Conservation (phyloP, 2,113 vertebrate species). For the Nanorana parkeri region DNA sequence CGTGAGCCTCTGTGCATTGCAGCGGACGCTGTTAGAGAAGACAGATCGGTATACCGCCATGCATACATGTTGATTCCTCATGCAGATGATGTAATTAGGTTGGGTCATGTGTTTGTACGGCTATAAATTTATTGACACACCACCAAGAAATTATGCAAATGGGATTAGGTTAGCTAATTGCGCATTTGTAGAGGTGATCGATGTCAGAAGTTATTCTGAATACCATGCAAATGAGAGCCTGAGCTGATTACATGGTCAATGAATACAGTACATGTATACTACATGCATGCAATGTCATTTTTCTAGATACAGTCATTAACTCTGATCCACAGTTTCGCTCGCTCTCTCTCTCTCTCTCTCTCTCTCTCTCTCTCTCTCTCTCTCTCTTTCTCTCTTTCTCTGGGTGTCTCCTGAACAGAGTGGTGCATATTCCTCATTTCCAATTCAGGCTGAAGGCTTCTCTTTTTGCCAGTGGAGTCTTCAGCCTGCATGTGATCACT, state of each 20-base stretch:
- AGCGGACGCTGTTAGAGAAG: too few relatives aligned
- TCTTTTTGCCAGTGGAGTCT: too few relatives aligned
- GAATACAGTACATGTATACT: conserved; percentile 13
- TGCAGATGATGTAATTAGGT: conserved; percentile 36
- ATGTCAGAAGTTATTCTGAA: conserved; percentile 42
- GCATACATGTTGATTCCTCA: background rate
- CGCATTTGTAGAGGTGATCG: conserved; percentile 24
- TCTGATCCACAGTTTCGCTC: background rate
- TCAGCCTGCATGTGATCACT: too few relatives aligned
- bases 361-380: too few relatives aligned
- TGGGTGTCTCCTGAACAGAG: too few relatives aligned
- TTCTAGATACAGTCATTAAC: conserved; percentile 1
- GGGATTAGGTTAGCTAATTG: conserved; percentile 42
- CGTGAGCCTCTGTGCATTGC: background rate
- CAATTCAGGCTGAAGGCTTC: too few relatives aligned
- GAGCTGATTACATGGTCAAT: conserved; percentile 36
- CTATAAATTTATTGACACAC: conserved; percentile 47
- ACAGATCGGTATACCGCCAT: background rate
- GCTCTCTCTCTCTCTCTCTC: too few relatives aligned
- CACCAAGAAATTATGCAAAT: conserved; percentile 47
- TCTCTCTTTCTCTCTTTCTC: too few relatives aligned
- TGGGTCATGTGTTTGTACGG: conserved; percentile 42
- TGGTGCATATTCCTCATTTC: too few relatives aligned
- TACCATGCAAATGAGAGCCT: conserved; percentile 45
- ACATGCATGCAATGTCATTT: background rate